Base-by-base conservation (phyloP, 2,888 invertebrate genomes). In the Thymelicus acteon region DNA sequence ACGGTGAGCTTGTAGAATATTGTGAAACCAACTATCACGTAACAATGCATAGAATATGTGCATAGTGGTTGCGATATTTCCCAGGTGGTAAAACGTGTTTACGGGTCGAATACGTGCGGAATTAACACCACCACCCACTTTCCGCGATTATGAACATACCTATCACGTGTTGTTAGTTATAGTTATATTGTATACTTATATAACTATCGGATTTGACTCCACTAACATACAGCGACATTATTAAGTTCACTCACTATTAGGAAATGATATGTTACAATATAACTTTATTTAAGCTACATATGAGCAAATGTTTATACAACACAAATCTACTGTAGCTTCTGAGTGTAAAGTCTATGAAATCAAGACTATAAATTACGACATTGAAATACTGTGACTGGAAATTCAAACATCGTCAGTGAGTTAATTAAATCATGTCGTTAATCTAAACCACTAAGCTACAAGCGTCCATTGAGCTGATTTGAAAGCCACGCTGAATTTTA, bases 381-480 rank as follows among this genome's bases (percentile, higher is more conserved):
- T 58, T 69, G 69, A 69, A 69, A 63, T 69, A 69, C 63, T 63
- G 69, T 69, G 63, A 69, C 69, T 63, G 47, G 69, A 39, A 63
- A 69, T 69, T 40, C 58, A 48, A 63, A 69, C 63, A 69, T 63
- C 62, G 57, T 47, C 62, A 68, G 68, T 52, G 69, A 49, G 63
- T 69, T 69, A 69, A 69, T 69, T 58, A 69, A 69, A 69, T 69
- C 63, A 69, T 69, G 69, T 63, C 68, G 47, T 68, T 63, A 69
- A 69, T 69, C 69, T 69, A 40, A 63, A 63, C 69, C 54, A 62
- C 57, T 63, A 49, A 68, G 63, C 49, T 60, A 60, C 63, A 40
- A 69, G 47, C 58, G 47, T 54, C 60, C 61, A 68, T 68, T 63
- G 63, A 58, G 63, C 48, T 47, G 58, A 69, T 69, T 58, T 61